Base-by-base conservation (phyloP, 2,113 vertebrate genomes). In the Mus musculus region DNA sequence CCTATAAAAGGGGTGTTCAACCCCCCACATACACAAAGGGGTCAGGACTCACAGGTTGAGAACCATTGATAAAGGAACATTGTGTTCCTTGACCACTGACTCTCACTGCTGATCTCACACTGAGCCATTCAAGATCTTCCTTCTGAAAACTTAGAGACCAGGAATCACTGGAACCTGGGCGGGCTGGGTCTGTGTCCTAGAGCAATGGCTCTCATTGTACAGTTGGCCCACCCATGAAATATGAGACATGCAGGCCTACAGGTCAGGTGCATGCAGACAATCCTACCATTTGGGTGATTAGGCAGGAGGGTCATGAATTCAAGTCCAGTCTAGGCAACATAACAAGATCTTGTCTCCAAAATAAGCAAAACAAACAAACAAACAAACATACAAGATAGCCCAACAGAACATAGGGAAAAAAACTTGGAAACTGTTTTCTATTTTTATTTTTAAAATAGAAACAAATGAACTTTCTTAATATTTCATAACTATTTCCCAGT, bases 401-500 rank as follows among this genome's bases (percentile, higher is more conserved):
- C 36, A 28, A 6, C 26, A 22, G 20, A 61, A 69, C n/a, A 61
- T 0, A 46, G 42, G 20, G 54, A 56, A 73, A 52, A 94, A 81
- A 69, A 24, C 54, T 78, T 14, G 13, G 24, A 63, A 94, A 54
- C 5, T 24, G 22, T 16, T 52, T 67, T 42, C 26, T 73, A 65
- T 88, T 96, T 90, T 88, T 24, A 36, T 56, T 81, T 71, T 56
- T 42, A 78, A 95, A 90, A 59, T 67, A 90, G n/a, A 20, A 85
- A 77, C 28, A 89, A 82, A 13, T 49, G 76, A 88, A 63, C 30
- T 67, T 87, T 11, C 56, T 90, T 85, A 61, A n/a, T 94, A 84
- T 80, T 95, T 82, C 89, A 59, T 86, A 91, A 94, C 56, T 42
- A 81, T 80, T 80, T 42, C 24, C n/a, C 80, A 78, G 26, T 61